phyloP scores from a whole-genome alignment of 2,113 vertebrate species.

The Polypterus senegalus region DNA sequence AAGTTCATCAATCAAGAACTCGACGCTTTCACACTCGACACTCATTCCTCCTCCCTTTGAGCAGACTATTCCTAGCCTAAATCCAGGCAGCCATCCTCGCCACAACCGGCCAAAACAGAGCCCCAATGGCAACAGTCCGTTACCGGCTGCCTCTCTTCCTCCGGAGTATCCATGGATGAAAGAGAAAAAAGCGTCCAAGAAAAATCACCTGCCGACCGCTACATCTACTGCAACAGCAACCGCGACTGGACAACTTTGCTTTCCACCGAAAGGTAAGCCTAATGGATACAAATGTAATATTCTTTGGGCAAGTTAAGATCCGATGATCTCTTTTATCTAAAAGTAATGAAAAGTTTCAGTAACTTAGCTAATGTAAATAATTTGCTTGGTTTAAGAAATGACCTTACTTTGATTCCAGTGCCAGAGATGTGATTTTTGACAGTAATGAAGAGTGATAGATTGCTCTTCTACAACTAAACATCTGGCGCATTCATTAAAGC shows the following conservation, averaged over 20 bases:
- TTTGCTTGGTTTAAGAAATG: slow-evolving; percentile 77
- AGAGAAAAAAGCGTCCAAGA: slow-evolving; percentile 90
- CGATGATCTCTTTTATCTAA: no score
- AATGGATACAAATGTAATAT: background rate
- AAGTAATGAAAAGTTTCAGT: slow-evolving; percentile 34
- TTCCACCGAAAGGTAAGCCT: slow-evolving; percentile 90
- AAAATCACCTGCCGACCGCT: slow-evolving; percentile 55
- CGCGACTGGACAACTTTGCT: slow-evolving; percentile 65
- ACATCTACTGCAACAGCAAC: slow-evolving; percentile 41
- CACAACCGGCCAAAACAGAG: slow-evolving; percentile 77
- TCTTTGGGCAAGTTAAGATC: background rate
- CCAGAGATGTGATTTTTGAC: slow-evolving; percentile 85
- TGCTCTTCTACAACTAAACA: slow-evolving; percentile 79
- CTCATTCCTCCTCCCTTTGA: slow-evolving; percentile 97
- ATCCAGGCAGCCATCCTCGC: slow-evolving; percentile 78
- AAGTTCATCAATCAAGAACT: slow-evolving; percentile 99
- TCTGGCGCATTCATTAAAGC: slow-evolving; percentile 88
- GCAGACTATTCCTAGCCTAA: slow-evolving; percentile 88
- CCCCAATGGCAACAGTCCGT: slow-evolving; percentile 63
- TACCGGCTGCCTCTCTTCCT: slow-evolving; percentile 61
- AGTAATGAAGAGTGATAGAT: slow-evolving; percentile 98
- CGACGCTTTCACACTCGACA: slow-evolving; percentile 94
- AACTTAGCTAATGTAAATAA: slow-evolving; percentile 71
- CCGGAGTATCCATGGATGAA: slow-evolving; percentile 97
- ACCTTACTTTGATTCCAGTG: slow-evolving; percentile 72